These are phyloP conservation scores for Globicephala melas DNA, from an alignment of 2,113 vertebrate genomes.

Conservation along the genomic window DNA sequence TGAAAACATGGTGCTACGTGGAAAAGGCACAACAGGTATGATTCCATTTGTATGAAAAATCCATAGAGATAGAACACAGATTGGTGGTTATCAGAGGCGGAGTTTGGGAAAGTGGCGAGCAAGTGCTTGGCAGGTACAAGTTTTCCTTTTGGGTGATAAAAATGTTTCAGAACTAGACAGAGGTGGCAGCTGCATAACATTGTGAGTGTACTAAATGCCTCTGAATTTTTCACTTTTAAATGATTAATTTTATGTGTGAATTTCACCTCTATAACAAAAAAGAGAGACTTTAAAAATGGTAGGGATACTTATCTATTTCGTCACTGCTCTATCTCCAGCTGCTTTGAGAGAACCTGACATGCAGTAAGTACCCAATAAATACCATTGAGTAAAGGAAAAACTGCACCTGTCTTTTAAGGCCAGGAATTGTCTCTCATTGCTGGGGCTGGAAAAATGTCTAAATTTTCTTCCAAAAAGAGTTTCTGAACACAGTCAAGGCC, in stretches of 20 bases:
- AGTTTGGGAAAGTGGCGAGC: too few relatives aligned
- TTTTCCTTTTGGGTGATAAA: neutral
- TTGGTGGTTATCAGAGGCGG: neutral
- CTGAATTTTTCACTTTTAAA: slow-evolving; percentile 17
- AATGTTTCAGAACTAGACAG: neutral
- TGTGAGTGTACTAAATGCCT: neutral
- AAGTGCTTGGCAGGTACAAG: neutral
- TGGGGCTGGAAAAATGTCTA: neutral
- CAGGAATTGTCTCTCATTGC: neutral
- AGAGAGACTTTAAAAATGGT: neutral
- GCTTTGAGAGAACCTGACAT: neutral
- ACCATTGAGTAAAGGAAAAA: neutral
- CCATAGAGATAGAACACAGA: neutral
- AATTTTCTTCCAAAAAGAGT: neutral
- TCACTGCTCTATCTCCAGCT: neutral
- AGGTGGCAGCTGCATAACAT: neutral
- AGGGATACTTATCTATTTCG: neutral
- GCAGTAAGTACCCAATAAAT: neutral
- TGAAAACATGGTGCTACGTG: neutral
- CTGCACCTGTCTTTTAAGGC: neutral
- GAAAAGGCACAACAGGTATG: neutral
- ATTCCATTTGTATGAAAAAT: neutral
- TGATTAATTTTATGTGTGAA: neutral
- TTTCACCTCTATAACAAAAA: neutral
- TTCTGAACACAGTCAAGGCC: neutral